Conservation (phyloP, 2,888 invertebrate species). For the Parnassius glacialis region DNA sequence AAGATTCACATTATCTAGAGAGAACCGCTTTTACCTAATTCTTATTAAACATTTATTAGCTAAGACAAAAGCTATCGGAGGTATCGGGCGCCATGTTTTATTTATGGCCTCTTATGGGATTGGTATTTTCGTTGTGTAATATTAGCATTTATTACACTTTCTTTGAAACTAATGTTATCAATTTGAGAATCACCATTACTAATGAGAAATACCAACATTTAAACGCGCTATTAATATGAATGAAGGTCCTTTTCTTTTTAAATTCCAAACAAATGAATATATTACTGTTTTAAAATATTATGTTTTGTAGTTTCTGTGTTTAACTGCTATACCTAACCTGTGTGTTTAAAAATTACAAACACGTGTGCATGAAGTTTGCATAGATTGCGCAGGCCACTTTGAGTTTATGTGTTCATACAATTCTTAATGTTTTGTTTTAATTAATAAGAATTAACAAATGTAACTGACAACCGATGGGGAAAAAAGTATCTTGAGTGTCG, state of each 20-base stretch:
- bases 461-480: no score
- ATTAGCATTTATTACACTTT: constrained; percentile 28
- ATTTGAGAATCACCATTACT: constrained; percentile 9
- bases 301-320: no score
- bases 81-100: constrained; percentile 70
- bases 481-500: no score
- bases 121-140: constrained; percentile 56
- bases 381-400: no score
- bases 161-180: constrained; percentile 22
- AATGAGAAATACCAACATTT: constrained; percentile 22
- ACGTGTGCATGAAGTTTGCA: no score
- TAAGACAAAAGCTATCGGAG: constrained; percentile 73
- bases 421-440: neutral
- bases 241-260: constrained; percentile 8
- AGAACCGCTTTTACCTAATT: constrained; percentile 73
- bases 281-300: no score
- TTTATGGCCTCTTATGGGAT: constrained; percentile 73
- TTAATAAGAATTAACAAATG: constrained; percentile 1
- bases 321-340: no score
- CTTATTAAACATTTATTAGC: constrained; percentile 80
- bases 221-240: constrained; percentile 20
- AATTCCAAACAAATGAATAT: neutral
- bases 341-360: no score
- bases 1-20: constrained; percentile 48
- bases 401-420: no score